Evolutionary conservation across 2,888 invertebrate species (phyloP), one percentile per base, ranked within the genome.

Genomic region (Troilus luridus): DNA sequence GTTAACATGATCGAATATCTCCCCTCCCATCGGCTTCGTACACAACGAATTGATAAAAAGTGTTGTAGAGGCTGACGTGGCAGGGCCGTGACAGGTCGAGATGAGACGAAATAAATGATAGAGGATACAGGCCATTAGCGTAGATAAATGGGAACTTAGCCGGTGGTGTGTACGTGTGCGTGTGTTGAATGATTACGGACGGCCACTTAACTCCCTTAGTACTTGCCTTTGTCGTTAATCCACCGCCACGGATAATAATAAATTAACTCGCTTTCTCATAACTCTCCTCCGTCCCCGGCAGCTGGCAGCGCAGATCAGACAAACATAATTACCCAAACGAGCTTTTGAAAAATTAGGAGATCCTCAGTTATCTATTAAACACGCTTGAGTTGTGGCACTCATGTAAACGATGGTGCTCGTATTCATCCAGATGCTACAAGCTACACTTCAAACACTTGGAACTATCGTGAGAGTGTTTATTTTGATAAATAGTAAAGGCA

Each of bases 191-290:
- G 85, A 85, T 85, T 85, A 85, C 85, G 9, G 21, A 11, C 56
- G 56, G 56, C 27, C 85, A 85, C 85, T 85, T 85, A 85, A 85
- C 85, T 85, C 56, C 56, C 56, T 85, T 85, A 85, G 85, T 85
- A 85, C 85, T 85, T 54, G 85, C 56, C 56, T 19, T 17, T 58
- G 56, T 85, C 85, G 85, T 85, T 85, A 85, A 85, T 85, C 85
- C 85, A 21, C n/a, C 85, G 21, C 85, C 41, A n/a, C 56, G 56
- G 11, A 54, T 85, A 85, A 56, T 85, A 85, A 85, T 85, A 85
- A 85, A 85, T 85, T 85, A 85, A 85, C 85, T 85, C 14, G n/a
- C 85, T 85, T 85, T 85, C 56, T 85, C 85, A 85, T 85, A 85
- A 85, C 85, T 85, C 85, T 56, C 54, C 67, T 67, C 27, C 72